A percentile compares a stretch with the other conserved stretches of the same genome.
These are phyloP conservation scores for Periophthalmus magnuspinnatus DNA, from an alignment of 2,797 vertebrate species.

Conservation along the genomic window DNA sequence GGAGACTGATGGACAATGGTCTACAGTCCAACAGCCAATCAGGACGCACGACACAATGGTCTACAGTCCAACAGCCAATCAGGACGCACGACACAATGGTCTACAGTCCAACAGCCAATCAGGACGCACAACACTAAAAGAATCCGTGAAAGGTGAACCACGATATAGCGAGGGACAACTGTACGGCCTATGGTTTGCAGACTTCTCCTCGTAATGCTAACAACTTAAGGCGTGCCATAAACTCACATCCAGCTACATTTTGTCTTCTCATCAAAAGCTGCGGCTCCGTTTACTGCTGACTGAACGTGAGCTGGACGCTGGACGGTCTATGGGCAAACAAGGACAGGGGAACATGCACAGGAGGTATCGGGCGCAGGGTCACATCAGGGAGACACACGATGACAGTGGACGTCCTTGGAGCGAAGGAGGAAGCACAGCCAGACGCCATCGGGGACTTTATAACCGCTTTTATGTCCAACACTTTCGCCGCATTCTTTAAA, in stretches of 20 bases:
- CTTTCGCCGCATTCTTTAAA: slow-evolving; percentile 41
- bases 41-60: too few species aligned
- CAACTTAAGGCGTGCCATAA: background rate
- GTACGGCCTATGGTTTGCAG: too few species aligned
- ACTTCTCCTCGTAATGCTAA: background rate
- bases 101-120: too few species aligned
- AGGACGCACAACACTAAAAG: too few species aligned
- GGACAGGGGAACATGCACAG: slow-evolving; percentile 2
- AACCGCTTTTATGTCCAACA: slow-evolving; percentile 34
- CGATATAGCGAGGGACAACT: too few species aligned
- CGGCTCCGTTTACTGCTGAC: background rate
- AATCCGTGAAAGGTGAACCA: too few species aligned
- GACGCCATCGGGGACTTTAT: slow-evolving; percentile 29
- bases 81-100: too few species aligned
- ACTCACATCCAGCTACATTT: background rate
- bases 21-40: too few species aligned
- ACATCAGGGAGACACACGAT: background rate
- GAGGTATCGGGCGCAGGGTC: slow-evolving; percentile 13
- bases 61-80: too few species aligned
- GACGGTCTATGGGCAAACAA: background rate
- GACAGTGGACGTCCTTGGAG: slow-evolving; percentile 8
- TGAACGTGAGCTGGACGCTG: background rate
- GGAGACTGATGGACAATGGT: too few species aligned
- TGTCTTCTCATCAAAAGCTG: background rate
- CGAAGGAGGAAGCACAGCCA: slow-evolving; percentile 46